Percentiles rank a stretch among this genome's conserved stretches.
phyloP scores from a whole-genome alignment of 1,140 invertebrate genomes.

The Cecropterus lyciades region DNA sequence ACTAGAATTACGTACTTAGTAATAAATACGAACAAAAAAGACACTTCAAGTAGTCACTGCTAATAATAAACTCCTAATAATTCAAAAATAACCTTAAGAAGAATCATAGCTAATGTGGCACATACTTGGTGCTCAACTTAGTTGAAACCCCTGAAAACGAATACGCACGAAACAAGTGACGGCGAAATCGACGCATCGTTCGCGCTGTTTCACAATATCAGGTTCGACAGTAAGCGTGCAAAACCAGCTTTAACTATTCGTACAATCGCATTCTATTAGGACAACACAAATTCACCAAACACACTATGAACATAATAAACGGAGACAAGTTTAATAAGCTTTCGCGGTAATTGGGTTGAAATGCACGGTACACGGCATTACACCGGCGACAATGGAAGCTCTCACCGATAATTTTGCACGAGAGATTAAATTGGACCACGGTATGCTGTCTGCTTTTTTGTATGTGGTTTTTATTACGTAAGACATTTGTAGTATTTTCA shows the following conservation, averaged over 20 bases:
- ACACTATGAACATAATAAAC: conserved; percentile 35
- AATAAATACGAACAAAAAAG: no score
- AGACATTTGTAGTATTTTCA: no score
- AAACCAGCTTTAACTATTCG: background rate
- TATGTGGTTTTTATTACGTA: no score
- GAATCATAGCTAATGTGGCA: no score
- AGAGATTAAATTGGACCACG: conserved; percentile 18
- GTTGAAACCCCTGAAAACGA: no score
- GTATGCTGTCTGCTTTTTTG: background rate
- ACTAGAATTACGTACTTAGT: no score
- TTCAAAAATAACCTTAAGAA: no score
- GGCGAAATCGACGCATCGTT: background rate
- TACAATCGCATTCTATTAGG: background rate
- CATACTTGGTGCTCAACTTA: no score
- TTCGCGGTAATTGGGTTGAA: conserved; percentile 63
- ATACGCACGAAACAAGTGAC: no score
- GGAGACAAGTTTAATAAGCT: conserved; percentile 60
- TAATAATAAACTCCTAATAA: no score
- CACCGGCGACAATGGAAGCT: conserved; percentile 47
- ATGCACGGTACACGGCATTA: conserved; percentile 53
- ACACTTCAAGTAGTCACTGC: no score
- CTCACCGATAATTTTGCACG: conserved; percentile 8
- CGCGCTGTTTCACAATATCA: no score
- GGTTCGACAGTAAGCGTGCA: background rate
- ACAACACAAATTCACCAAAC: background rate